Evolutionary conservation across 2,113 vertebrate genomes (phyloP).

Genomic region (Hydrochoerus hydrochaeris): DNA sequence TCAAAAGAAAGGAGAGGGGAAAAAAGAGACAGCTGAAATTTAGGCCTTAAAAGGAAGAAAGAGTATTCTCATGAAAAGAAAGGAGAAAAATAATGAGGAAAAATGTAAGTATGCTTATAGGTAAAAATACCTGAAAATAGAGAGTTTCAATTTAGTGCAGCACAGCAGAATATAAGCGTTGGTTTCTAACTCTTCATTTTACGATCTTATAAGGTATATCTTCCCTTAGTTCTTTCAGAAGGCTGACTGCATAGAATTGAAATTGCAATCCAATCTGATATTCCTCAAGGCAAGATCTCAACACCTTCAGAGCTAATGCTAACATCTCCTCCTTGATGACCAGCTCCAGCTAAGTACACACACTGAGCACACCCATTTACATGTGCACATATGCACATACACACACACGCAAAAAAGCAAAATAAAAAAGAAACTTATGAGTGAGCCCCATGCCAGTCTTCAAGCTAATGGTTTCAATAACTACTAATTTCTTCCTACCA

Average conservation of each 20-base stretch:
- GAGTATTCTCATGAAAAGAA: background rate
- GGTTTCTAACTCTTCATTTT: background rate
- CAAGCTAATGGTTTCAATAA: background rate
- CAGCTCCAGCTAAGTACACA: fast-evolving
- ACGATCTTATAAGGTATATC: background rate
- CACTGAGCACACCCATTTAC: fast-evolving
- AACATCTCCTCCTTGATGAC: background rate
- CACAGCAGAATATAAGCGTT: fast-evolving
- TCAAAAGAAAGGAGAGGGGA: too few relatives aligned
- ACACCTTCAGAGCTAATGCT: conserved; percentile 2
- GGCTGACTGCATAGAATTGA: background rate
- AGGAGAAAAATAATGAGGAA: background rate
- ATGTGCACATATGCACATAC: fast-evolving
- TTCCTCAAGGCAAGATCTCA: background rate
- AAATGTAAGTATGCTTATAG: fast-evolving
- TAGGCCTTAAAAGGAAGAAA: background rate
- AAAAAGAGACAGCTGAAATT: background rate
- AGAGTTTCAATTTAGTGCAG: background rate
- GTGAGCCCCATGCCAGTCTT: fast-evolving
- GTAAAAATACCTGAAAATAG: background rate
- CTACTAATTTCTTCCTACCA: background rate
- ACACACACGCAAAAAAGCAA: too few relatives aligned
- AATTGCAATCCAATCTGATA: background rate
- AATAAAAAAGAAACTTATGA: too few relatives aligned
- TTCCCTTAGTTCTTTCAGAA: background rate